Conservation (phyloP, 2,797 vertebrate species). For the Trichosurus vulpecula region DNA sequence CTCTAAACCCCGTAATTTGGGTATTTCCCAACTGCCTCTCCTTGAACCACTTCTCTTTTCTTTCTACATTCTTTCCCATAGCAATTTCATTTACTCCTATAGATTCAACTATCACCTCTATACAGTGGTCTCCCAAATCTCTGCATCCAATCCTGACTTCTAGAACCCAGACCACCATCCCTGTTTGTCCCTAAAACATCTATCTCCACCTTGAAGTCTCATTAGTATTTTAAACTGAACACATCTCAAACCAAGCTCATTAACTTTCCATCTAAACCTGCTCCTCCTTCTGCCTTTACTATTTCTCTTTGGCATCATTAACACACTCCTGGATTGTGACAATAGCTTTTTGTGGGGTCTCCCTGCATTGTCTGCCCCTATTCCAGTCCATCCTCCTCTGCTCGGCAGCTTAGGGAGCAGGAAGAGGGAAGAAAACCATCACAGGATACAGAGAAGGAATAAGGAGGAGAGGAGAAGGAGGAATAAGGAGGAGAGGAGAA, state of each 20-base stretch:
- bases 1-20: not conserved
- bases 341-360: not conserved
- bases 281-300: not conserved
- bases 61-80: not conserved
- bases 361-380: not conserved
- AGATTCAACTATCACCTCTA: not conserved
- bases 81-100: not conserved
- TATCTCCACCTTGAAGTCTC: not conserved
- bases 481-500: not conserved
- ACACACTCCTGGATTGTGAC: not conserved
- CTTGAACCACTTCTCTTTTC: not conserved
- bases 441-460: not conserved
- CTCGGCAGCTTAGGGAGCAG: not conserved
- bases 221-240: not conserved
- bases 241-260: not conserved
- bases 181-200: not conserved
- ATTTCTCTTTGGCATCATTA: not conserved
- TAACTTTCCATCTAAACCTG: not conserved
- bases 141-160: not conserved
- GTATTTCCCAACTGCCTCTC: not conserved
- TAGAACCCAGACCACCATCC: not conserved
- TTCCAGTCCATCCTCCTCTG: not conserved
- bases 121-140: not conserved
- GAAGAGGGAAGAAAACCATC: not conserved
- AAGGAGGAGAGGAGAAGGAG: not conserved